A percentile compares a stretch with the other conserved stretches of the same genome.
These are phyloP conservation scores for Eueremaeus valkanovi DNA, from an alignment of 2,888 invertebrate genomes.

Conservation along the genomic window DNA sequence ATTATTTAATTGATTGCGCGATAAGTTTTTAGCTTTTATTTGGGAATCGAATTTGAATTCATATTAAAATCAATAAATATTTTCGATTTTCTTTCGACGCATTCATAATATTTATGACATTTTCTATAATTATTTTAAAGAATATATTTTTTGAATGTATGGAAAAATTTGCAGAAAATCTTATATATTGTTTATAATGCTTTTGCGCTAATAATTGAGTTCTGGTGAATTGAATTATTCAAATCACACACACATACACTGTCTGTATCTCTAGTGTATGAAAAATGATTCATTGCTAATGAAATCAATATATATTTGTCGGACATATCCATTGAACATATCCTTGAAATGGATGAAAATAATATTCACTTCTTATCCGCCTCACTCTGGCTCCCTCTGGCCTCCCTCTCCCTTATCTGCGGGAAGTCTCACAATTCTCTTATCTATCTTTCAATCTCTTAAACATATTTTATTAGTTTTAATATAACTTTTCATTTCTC, in stretches of 20 bases:
- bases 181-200: too few relatives aligned
- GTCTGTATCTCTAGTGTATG: background rate
- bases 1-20: constrained; percentile 15
- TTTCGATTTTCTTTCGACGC: too few relatives aligned
- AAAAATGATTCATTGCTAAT: constrained; percentile 31
- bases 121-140: too few relatives aligned
- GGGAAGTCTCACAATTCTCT: constrained; percentile 13
- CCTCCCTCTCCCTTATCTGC: constrained; percentile 8
- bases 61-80: background rate
- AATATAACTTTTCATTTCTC: background rate
- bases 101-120: too few relatives aligned
- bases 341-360: constrained; percentile 33
- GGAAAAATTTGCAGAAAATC: too few relatives aligned
- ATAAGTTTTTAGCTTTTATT: background rate
- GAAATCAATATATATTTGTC: constrained; percentile 33
- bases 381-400: background rate
- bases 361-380: background rate
- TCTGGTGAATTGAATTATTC: constrained; percentile 24
- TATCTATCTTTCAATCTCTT: constrained; percentile 21
- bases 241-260: constrained; percentile 1
- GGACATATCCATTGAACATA: constrained; percentile 14
- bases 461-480: constrained; percentile 13
- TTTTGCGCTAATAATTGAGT: constrained; percentile 27
- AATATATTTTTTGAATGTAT: too few relatives aligned
- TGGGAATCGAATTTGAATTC: background rate